phyloP scores from a whole-genome alignment of 2,888 invertebrate species.

The Torymus aiolomorphi region DNA sequence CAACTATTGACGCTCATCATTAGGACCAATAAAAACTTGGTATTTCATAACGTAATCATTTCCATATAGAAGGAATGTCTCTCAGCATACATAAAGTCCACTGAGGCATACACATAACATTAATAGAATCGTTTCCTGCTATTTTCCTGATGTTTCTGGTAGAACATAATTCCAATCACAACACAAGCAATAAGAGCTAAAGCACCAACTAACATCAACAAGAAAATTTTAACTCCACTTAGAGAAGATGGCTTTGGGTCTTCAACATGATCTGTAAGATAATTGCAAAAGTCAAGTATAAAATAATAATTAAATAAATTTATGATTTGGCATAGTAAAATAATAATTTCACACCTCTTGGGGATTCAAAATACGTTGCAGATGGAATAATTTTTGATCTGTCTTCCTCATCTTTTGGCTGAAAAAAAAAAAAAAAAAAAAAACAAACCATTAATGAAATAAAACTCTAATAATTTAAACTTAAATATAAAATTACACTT shows the following conservation, averaged over 20 bases:
- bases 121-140: constrained; percentile 84
- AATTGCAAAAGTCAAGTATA: constrained; percentile 39
- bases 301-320: constrained; percentile 19
- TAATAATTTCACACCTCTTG: constrained; percentile 79
- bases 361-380: constrained; percentile 92
- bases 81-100: constrained; percentile 34
- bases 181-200: constrained; percentile 89
- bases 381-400: constrained; percentile 91
- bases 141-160: constrained; percentile 93
- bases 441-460: constrained; percentile 18
- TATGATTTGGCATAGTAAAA: constrained; percentile 15
- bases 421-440: constrained; percentile 66
- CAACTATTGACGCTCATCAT: constrained; percentile 25
- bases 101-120: constrained; percentile 36
- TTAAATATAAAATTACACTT: constrained; percentile 64
- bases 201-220: constrained; percentile 90
- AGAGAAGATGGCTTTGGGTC: constrained; percentile 90
- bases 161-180: constrained; percentile 93
- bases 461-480: neutral
- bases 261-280: constrained; percentile 86
- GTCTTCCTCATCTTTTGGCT: constrained; percentile 83
- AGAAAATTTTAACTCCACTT: constrained; percentile 93
- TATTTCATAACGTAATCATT: constrained; percentile 29
- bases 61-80: constrained; percentile 43
- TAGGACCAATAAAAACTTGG: constrained; percentile 31